phyloP scores from a whole-genome alignment of 2,888 invertebrate species.

The Pachydiplax longipennis region DNA sequence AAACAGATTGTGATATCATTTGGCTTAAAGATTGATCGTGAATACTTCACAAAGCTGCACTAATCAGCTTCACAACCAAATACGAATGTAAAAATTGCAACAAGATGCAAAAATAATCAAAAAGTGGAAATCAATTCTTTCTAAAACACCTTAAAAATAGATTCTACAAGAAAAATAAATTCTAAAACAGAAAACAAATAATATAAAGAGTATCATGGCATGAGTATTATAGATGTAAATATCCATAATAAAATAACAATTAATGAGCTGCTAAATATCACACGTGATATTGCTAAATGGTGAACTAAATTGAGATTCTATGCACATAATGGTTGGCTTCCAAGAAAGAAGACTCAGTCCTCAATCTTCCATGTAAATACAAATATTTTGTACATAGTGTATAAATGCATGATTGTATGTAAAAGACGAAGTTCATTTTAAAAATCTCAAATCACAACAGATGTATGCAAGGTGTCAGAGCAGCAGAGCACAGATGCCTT shows the following conservation, averaged over 20 bases:
- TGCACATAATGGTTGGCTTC: not conserved
- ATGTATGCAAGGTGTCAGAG: not conserved
- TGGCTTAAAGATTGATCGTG: not conserved
- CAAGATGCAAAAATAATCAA: no score
- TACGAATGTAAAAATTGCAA: no score
- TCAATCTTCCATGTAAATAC: not conserved
- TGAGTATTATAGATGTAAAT: not conserved
- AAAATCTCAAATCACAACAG: conserved; percentile 4
- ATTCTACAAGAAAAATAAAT: no score
- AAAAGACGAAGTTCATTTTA: conserved; percentile 3
- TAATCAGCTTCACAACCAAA: not conserved
- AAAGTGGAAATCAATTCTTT: no score
- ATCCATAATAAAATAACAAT: not conserved
- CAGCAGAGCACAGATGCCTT: not conserved
- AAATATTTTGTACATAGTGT: conserved; percentile 20
- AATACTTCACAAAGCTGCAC: not conserved
- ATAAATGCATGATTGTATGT: not conserved
- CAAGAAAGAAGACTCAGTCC: not conserved
- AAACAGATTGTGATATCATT: not conserved
- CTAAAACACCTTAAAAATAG: no score
- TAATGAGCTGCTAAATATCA: not conserved
- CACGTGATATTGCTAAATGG: not conserved
- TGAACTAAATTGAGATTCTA: not conserved
- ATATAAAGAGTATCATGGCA: not conserved
- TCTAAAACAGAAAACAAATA: not conserved